These are phyloP conservation scores for Cathartes aura DNA, from an alignment of 2,113 vertebrate genomes.

Conservation along the genomic window DNA sequence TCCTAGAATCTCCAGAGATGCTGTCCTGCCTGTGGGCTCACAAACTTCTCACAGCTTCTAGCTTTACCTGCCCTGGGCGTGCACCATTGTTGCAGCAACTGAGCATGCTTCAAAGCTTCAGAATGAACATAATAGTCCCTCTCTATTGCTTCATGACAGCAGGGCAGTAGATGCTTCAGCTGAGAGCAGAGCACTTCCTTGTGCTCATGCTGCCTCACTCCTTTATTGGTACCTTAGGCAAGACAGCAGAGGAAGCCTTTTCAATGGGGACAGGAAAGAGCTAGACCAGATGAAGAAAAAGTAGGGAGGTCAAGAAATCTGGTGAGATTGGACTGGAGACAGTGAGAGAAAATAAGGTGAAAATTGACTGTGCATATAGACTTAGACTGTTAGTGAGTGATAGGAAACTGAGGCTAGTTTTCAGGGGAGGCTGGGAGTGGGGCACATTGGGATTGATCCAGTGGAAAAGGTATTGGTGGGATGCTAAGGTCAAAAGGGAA, in stretches of 20 bases:
- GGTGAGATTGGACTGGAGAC: neutral
- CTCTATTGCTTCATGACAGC: neutral
- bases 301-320: neutral
- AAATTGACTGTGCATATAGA: neutral
- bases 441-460: neutral
- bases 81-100: neutral
- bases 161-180: neutral
- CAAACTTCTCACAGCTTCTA: neutral
- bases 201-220: neutral
- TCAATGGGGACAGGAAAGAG: neutral
- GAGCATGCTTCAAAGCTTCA: neutral
- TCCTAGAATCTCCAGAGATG: neutral
- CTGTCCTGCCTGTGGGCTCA: neutral
- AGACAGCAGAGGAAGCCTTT: neutral
- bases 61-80: neutral
- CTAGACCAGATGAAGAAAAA: neutral
- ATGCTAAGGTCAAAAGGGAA: neutral
- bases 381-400: neutral
- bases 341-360: neutral
- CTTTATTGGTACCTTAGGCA: neutral
- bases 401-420: neutral
- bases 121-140: neutral
- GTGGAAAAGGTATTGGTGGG: neutral
- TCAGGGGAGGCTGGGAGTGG: neutral
- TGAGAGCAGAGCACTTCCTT: neutral